These are phyloP conservation scores for Anastrepha ludens DNA, from an alignment of 1,140 invertebrate species.

Conservation along the genomic window DNA sequence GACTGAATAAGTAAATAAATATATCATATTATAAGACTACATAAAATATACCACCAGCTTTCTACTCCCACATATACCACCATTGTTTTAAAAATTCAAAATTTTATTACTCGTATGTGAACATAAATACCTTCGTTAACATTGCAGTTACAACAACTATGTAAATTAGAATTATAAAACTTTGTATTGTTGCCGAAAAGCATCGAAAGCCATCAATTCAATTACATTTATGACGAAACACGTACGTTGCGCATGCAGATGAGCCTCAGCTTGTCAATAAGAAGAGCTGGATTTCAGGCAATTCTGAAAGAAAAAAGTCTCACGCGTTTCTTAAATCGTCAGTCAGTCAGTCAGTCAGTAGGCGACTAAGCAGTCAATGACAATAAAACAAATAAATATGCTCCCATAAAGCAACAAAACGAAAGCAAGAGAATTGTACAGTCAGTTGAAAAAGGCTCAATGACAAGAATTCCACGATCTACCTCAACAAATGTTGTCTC, in stretches of 20 bases:
- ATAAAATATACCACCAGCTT: too few relatives aligned
- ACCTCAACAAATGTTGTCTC: constrained; percentile 44
- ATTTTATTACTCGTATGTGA: too few relatives aligned
- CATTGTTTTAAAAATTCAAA: too few relatives aligned
- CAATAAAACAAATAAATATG: background rate
- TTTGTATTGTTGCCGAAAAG: too few relatives aligned
- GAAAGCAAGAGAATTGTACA: background rate
- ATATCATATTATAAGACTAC: too few relatives aligned
- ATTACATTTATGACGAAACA: background rate
- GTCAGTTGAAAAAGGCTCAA: background rate
- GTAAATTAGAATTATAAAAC: too few relatives aligned
- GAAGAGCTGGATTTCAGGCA: background rate
- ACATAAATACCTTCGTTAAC: too few relatives aligned
- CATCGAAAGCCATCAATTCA: background rate
- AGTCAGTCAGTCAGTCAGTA: background rate
- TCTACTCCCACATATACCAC: too few relatives aligned
- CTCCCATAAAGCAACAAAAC: background rate
- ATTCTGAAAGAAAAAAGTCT: background rate
- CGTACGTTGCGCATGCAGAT: background rate
- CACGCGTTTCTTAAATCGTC: background rate
- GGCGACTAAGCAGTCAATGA: background rate
- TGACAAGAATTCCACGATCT: constrained; percentile 7
- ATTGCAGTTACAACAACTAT: too few relatives aligned
- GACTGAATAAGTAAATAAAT: too few relatives aligned
- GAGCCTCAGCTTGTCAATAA: background rate